Conservation (phyloP, 2,113 vertebrate species). For the Hydrochoerus hydrochaeris region DNA sequence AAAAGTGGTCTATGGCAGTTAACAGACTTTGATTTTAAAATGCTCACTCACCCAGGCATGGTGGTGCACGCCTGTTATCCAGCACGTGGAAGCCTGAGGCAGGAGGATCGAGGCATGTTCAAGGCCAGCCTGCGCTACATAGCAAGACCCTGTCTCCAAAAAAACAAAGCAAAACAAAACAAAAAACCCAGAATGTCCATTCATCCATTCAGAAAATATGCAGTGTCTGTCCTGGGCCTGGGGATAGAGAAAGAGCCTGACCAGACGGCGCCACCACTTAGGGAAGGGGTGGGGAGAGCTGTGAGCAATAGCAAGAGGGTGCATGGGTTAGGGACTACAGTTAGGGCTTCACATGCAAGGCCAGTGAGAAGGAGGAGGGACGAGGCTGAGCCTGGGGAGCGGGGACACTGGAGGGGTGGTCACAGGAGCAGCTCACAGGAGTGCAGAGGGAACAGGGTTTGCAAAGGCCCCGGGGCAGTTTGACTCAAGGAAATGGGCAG, state of each 20-base stretch:
- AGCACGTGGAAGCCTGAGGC: background rate
- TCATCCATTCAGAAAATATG: constrained; percentile 9
- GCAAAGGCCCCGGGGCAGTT: background rate
- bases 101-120: background rate
- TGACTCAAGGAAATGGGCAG: background rate
- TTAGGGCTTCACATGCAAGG: background rate
- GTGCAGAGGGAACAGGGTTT: background rate
- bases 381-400: background rate
- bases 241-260: background rate
- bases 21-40: constrained; percentile 33
- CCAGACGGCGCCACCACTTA: background rate
- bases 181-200: background rate
- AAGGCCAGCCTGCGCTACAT: background rate
- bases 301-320: background rate
- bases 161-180: background rate
- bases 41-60: background rate
- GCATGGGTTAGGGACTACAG: background rate
- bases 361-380: background rate
- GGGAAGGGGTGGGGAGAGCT: background rate
- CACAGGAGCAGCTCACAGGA: background rate
- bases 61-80: background rate
- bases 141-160: background rate
- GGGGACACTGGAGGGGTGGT: background rate
- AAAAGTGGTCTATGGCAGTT: background rate
- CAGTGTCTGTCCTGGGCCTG: background rate